These are phyloP conservation scores for Heptranchias perlo DNA, from an alignment of 2,113 vertebrate genomes.

Conservation along the genomic window DNA sequence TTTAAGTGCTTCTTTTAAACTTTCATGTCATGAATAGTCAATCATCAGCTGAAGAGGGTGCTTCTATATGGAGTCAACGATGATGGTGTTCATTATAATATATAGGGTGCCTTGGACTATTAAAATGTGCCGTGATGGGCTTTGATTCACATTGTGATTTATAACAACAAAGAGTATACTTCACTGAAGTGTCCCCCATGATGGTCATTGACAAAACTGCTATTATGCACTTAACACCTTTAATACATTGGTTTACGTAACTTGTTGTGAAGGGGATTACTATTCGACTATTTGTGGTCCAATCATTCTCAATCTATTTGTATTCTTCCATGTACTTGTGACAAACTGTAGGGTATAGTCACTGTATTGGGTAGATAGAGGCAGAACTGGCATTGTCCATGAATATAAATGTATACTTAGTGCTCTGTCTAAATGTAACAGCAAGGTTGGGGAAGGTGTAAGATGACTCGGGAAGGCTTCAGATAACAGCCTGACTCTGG, in stretches of 20 bases:
- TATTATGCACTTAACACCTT: background rate
- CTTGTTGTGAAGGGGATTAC: background rate
- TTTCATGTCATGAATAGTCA: background rate
- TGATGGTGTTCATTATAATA: background rate
- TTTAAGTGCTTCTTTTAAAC: background rate
- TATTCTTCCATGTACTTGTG: background rate
- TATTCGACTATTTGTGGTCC: background rate
- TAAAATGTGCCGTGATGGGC: background rate
- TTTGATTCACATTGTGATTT: background rate
- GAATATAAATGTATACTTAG: background rate
- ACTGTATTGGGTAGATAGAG: background rate
- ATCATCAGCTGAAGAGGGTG: background rate
- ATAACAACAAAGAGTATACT: background rate
- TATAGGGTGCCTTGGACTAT: background rate
- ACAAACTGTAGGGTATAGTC: background rate
- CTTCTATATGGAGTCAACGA: background rate
- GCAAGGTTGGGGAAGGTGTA: background rate
- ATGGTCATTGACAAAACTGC: conserved; percentile 11
- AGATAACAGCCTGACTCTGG: background rate
- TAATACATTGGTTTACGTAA: background rate
- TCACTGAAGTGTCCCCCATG: background rate
- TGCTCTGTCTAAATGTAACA: no score
- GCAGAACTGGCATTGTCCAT: background rate
- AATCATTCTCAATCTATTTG: background rate
- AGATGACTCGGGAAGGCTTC: background rate